Evolutionary conservation across 2,797 vertebrate species (phyloP).

Genomic region (Characodon lateralis): DNA sequence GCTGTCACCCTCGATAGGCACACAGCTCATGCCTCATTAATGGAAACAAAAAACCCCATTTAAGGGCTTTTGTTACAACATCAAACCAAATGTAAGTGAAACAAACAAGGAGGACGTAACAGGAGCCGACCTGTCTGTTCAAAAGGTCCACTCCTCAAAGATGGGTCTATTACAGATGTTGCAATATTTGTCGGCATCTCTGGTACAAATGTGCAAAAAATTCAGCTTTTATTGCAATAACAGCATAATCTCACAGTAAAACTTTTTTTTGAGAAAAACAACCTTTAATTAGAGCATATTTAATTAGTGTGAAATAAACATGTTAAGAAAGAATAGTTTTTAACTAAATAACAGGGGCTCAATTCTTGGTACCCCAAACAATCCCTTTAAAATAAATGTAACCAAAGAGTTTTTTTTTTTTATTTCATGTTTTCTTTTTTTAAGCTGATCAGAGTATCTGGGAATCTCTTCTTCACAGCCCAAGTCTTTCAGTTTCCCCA

Average conservation of each 20-base stretch:
- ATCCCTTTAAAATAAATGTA: no score
- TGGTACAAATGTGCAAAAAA: not conserved
- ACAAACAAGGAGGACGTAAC: constrained; percentile 49
- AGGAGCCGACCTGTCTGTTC: constrained; percentile 43
- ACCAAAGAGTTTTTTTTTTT: no score
- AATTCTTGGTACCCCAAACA: no score
- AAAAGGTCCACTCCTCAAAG: constrained; percentile 22
- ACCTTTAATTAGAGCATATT: no score
- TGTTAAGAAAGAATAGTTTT: no score
- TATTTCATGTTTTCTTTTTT: no score
- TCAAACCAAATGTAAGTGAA: constrained; percentile 14
- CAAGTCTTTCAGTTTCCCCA: no score
- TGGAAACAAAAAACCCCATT: constrained; percentile 1
- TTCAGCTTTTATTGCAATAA: not conserved
- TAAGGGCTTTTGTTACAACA: constrained; percentile 23
- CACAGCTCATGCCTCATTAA: constrained; percentile 33
- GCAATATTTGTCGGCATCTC: constrained; percentile 9
- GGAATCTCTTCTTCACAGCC: no score
- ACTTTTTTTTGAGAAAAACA: no score
- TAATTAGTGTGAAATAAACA: no score
- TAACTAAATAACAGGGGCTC: no score
- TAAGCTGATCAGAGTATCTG: no score
- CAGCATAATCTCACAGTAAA: not conserved
- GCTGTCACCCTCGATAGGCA: constrained; percentile 41
- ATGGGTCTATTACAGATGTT: constrained; percentile 29